Conservation (phyloP, 2,113 vertebrate species). For the Myodes glareolus region DNA sequence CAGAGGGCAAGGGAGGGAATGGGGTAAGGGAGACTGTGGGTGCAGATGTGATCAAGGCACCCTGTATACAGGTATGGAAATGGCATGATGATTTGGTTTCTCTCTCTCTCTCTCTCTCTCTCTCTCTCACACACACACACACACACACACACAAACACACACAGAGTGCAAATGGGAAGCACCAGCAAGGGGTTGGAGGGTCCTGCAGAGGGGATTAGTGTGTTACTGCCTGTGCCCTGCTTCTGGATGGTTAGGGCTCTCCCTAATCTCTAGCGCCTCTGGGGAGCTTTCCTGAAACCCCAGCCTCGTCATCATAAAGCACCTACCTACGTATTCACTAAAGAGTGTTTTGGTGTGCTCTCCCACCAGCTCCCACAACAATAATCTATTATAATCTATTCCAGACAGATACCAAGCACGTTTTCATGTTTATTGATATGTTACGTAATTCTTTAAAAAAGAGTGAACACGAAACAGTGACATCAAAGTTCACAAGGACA, state of each 20-base stretch:
- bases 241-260: background rate
- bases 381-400: background rate
- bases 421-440: slow-evolving; percentile 73
- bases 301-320: background rate
- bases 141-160: too few relatives aligned
- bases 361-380: background rate
- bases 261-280: too few relatives aligned
- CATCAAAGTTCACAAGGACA: slow-evolving; percentile 51
- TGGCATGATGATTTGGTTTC: background rate
- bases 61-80: background rate
- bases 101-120: too few relatives aligned
- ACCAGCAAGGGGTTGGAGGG: background rate
- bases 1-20: background rate
- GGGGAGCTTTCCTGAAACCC: background rate
- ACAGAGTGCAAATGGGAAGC: background rate
- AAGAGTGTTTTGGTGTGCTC: background rate
- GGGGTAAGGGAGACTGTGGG: background rate
- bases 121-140: too few relatives aligned
- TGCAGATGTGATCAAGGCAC: background rate
- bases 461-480: slow-evolving; percentile 58
- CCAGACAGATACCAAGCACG: slow-evolving; percentile 20
- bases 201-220: too few relatives aligned
- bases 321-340: background rate
- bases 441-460: slow-evolving; percentile 57
- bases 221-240: background rate